A percentile compares a stretch with the other conserved stretches of the same genome.
phyloP scores from a whole-genome alignment of 2,113 vertebrate species.

The Tachuris rubrigastra region DNA sequence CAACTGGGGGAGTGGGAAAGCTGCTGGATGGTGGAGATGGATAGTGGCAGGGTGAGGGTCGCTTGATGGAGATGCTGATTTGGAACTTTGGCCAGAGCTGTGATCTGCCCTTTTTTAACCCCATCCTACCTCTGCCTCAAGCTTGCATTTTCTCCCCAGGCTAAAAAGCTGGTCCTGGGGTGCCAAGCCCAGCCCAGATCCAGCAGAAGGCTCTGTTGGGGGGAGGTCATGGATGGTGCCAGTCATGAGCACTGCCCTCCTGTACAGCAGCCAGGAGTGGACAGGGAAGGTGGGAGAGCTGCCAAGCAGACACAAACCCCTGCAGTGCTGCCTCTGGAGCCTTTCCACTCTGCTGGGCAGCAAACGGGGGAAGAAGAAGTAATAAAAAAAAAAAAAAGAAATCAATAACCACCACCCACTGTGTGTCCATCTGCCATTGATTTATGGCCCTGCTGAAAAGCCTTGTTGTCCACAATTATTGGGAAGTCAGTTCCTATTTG shows the following conservation, averaged over 20 bases:
- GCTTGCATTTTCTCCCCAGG: accelerated
- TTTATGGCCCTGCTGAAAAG: slow-evolving; percentile 58
- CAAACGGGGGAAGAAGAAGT: not conserved
- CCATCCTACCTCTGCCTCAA: not conserved
- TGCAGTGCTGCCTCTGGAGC: not conserved
- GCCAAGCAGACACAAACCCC: not conserved
- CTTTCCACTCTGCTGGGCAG: not conserved
- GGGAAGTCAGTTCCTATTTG: slow-evolving; percentile 48
- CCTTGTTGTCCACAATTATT: slow-evolving; percentile 41
- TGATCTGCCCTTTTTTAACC: not conserved
- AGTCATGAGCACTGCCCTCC: not conserved
- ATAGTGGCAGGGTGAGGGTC: not conserved
- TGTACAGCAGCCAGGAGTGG: not conserved
- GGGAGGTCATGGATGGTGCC: not conserved
- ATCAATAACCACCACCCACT: slow-evolving; percentile 39
- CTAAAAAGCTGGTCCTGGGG: not conserved
- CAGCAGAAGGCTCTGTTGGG: not conserved
- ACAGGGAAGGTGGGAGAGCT: not conserved
- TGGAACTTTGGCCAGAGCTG: not conserved
- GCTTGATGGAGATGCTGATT: not conserved
- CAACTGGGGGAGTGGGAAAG: not conserved
- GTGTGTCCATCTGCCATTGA: slow-evolving; percentile 50
- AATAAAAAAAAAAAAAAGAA: not conserved
- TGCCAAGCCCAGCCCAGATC: not conserved
- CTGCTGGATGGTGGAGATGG: not conserved